Evolutionary conservation across 2,888 invertebrate species (phyloP).

Genomic region (Drosophila lacicola): DNA sequence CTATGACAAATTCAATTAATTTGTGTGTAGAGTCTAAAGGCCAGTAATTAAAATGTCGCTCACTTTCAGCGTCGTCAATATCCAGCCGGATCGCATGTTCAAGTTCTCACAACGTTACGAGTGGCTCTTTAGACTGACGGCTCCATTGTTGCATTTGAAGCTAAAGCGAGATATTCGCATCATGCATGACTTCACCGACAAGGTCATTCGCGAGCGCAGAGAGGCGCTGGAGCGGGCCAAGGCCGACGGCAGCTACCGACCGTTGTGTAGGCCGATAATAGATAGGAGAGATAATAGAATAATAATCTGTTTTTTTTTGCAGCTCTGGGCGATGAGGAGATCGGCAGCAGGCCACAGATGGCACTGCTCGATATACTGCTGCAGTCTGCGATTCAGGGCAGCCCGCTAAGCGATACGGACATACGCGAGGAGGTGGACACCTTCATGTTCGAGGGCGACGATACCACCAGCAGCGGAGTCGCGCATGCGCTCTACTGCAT

Average conservation of each 20-base stretch:
- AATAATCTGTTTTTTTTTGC: background rate
- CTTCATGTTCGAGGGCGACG: constrained; percentile 88
- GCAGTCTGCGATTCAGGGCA: constrained; percentile 86
- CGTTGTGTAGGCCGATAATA: constrained; percentile 53
- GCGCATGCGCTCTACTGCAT: constrained; percentile 73
- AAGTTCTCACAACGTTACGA: constrained; percentile 71
- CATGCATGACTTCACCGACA: constrained; percentile 76
- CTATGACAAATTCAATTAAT: background rate
- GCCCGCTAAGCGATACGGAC: constrained; percentile 86
- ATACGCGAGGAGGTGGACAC: constrained; percentile 90
- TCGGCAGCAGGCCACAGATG: constrained; percentile 87
- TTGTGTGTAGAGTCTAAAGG: background rate
- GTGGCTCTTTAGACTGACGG: constrained; percentile 70
- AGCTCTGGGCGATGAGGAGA: constrained; percentile 71
- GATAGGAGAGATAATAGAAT: background rate
- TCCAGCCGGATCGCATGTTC: constrained; percentile 71
- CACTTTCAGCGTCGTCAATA: constrained; percentile 63
- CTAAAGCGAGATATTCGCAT: constrained; percentile 60
- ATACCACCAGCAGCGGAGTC: constrained; percentile 80
- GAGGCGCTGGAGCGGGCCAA: constrained; percentile 53
- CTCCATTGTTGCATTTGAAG: constrained; percentile 54
- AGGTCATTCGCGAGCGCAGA: constrained; percentile 73
- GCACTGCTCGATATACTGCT: constrained; percentile 89
- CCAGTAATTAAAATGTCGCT: background rate
- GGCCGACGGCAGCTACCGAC: constrained; percentile 64